A percentile compares a stretch with the other conserved stretches of the same genome.
These are phyloP conservation scores for Sylvia borin DNA, from an alignment of 2,797 vertebrate genomes.

Conservation along the genomic window DNA sequence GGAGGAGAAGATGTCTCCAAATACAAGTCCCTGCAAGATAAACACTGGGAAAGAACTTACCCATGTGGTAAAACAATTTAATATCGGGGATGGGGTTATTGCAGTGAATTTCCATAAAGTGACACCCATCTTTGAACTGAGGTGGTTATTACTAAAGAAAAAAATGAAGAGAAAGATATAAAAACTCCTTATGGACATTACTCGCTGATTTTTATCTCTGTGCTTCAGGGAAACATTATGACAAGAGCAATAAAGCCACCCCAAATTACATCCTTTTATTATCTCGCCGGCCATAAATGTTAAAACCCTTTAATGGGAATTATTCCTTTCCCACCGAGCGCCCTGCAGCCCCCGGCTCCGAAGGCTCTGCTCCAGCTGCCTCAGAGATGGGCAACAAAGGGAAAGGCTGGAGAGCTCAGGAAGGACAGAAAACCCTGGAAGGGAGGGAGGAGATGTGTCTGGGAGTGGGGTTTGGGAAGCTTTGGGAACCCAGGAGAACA, in stretches of 20 bases:
- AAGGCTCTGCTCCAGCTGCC: not conserved
- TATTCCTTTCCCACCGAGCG: not conserved
- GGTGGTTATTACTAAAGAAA: not conserved
- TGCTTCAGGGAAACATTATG: slow-evolving; percentile 70
- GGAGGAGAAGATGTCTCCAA: not conserved
- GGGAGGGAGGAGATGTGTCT: not conserved
- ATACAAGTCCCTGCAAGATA: not conserved
- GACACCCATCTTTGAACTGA: not conserved
- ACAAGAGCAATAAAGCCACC: slow-evolving; percentile 65
- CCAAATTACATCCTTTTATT: slow-evolving; percentile 72
- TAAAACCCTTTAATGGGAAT: slow-evolving; percentile 49
- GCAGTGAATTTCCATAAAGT: not conserved
- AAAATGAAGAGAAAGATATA: not conserved
- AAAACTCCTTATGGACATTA: slow-evolving; percentile 57
- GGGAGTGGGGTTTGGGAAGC: not conserved
- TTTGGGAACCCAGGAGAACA: not conserved
- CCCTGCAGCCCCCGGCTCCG: not conserved
- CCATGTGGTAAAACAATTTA: not conserved
- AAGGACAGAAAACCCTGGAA: not conserved
- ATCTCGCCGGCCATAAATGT: slow-evolving; percentile 63
- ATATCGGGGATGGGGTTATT: not conserved
- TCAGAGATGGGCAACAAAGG: not conserved
- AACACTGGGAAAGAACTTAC: not conserved
- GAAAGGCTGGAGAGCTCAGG: not conserved
- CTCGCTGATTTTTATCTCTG: slow-evolving; percentile 63